Base-by-base conservation (phyloP, 64 coral and sea anemone species). In the Montipora cactus region DNA sequence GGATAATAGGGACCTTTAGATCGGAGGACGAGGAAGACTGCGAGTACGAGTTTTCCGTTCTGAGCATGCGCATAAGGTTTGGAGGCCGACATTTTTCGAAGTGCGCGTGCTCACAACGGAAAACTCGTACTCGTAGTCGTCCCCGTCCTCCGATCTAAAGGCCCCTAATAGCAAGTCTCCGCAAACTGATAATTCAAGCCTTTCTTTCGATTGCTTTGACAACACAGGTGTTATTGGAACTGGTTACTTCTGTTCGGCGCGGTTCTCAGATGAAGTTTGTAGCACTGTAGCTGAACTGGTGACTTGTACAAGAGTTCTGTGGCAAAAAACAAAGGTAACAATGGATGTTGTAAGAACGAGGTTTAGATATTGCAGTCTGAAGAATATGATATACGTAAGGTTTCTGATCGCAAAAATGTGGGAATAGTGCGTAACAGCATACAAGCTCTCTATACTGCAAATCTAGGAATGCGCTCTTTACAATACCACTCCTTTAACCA, bases 271-370 rank as follows among this genome's bases (percentile, higher is more conserved):
- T 50, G 95, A 94, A 58, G 97, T 99, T 23, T 96, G 94, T 77
- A 93, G 92, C 15, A 62, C 77, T 46, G 77, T 96, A 7, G 73
- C 80, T 62, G 72, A 96, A 23, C 89, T 99, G 49, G 97, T 99
- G 10, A 67, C 92, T 50, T 94, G 92, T 19, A 99, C 97, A 58
- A 94, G 97, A 89, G 80, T 94, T 74, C 69, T 96, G 2, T 99
- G 97, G 97, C 97, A 99, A 57, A 77, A 93, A 20, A 99, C 95
- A 46, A 99, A 99, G 88, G 97, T 99, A 94, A 20, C 73, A 72
- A 55, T 12, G 4, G 0, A 64, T 15, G 8, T 15, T 64, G 8
- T 64, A 0, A 55, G 52, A 1, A 1, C 5, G 10, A 55, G 6
- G 4, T 5, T 55, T 55, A 1, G 52, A 55, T 55, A 55, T 10